Evolutionary conservation across 2,888 invertebrate species (phyloP), one percentile per base, ranked within the genome.

Genomic region (Tetranychus truncatus): DNA sequence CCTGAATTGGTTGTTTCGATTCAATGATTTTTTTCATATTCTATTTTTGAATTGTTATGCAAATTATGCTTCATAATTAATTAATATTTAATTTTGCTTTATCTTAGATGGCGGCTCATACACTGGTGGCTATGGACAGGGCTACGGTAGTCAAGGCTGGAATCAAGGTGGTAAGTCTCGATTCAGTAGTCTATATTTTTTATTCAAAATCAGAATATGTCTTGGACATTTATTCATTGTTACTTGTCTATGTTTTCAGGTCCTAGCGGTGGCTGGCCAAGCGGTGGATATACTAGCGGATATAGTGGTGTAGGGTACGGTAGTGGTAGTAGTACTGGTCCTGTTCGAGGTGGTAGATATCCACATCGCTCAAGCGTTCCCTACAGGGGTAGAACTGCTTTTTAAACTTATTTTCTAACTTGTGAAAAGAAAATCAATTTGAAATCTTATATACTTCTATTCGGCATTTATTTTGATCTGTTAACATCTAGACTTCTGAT

Each of bases 291-390:
- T 65, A 79, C 79, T 67, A 78, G 78, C 74, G 78, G 77, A 72
- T 84, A 84, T 1, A 85, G 86, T 1, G 84, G 78, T 67, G 34
- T 34, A 9, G 77, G 79, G 67, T 79, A 80, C 66, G 79, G 77
- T 74, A 80, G 79, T 72, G 79, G 78, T 77, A 15, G 15, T 15
- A 55, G 7, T 15, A 55, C 55, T 67, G 92, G 93, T 1, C 91
- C 93, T 0, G 88, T 92, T 83, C 87, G 92, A 78, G 79, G 81
- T 46, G 79, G 80, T 81, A 89, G 88, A 83, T 87, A 85, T 81
- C 87, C 87, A 21, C 85, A 86, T 75, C 86, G 87, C 79, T 85
- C 89, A 81, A 85, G 88, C 77, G 88, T 89, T 81, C 88, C 91
- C 79, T 88, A 91, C 84, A 89, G 89, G 86, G 83, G 82, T 81